A percentile compares a stretch with the other conserved stretches of the same genome.
These are phyloP conservation scores for Probosciger aterrimus DNA, from an alignment of 2,113 vertebrate species.

Conservation along the genomic window DNA sequence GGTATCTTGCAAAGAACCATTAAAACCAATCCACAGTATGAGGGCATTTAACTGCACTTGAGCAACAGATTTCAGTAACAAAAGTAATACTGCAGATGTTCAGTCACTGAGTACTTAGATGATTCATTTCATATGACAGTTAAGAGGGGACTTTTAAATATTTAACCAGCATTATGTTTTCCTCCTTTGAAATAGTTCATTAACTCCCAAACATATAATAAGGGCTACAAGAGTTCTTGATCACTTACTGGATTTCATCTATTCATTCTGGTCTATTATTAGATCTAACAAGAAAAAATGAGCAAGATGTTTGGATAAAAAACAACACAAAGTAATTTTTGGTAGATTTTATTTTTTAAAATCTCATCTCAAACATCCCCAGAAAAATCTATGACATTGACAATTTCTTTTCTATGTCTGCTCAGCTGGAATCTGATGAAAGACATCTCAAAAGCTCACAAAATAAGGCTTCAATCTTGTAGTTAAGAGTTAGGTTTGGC, in stretches of 20 bases:
- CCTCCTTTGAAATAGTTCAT: not conserved
- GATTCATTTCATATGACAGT: not conserved
- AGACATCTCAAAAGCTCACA: not conserved
- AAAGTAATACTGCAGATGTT: not conserved
- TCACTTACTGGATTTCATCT: not conserved
- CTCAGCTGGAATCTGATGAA: not conserved
- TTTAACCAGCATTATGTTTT: not conserved
- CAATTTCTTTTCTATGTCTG: not conserved
- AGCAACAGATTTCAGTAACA: not conserved
- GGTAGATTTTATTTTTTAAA: not conserved
- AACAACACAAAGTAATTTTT: not conserved
- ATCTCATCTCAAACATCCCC: not conserved
- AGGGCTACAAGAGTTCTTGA: not conserved
- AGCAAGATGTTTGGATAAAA: not conserved
- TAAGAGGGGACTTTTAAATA: not conserved
- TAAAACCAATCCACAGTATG: not conserved
- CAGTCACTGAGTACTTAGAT: not conserved
- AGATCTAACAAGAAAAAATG: not conserved
- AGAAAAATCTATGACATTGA: not conserved
- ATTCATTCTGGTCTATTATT: not conserved
- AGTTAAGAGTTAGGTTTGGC: not conserved
- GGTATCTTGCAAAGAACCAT: not conserved
- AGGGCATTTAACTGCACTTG: not conserved
- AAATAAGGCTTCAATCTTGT: not conserved
- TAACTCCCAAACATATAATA: not conserved